Evolutionary conservation across 2,113 vertebrate genomes (phyloP).

Genomic region (Meriones unguiculatus): DNA sequence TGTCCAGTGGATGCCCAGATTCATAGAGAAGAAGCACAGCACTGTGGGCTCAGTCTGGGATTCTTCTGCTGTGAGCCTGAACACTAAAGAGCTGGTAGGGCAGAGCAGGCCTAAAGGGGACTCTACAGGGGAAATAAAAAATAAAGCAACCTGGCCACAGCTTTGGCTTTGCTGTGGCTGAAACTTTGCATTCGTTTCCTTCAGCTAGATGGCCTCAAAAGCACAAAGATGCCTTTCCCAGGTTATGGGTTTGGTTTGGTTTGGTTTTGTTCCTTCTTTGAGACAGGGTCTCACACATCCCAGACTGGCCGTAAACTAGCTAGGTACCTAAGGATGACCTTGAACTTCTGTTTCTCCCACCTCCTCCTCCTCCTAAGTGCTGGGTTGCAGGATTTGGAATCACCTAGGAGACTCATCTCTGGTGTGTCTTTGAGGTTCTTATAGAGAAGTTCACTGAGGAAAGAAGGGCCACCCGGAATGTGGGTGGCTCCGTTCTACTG

Average conservation of each 20-base stretch:
- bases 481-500: background rate
- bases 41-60: background rate
- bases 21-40: background rate
- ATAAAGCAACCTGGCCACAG: background rate
- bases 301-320: background rate
- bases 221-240: background rate
- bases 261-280: background rate
- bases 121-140: background rate
- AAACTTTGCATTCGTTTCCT: background rate
- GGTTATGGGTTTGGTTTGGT: background rate
- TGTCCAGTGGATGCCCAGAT: background rate
- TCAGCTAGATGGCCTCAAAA: background rate
- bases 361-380: background rate
- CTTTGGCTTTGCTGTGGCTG: background rate
- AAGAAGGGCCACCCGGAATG: background rate
- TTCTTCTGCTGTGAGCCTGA: background rate
- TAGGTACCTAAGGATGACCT: background rate
- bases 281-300: background rate
- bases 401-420: background rate
- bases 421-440: background rate
- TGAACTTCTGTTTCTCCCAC: background rate
- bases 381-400: background rate
- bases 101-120: background rate
- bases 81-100: background rate
- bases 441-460: background rate